Conservation (phyloP, 2,888 invertebrate genomes). For the Xanthia icteritia region DNA sequence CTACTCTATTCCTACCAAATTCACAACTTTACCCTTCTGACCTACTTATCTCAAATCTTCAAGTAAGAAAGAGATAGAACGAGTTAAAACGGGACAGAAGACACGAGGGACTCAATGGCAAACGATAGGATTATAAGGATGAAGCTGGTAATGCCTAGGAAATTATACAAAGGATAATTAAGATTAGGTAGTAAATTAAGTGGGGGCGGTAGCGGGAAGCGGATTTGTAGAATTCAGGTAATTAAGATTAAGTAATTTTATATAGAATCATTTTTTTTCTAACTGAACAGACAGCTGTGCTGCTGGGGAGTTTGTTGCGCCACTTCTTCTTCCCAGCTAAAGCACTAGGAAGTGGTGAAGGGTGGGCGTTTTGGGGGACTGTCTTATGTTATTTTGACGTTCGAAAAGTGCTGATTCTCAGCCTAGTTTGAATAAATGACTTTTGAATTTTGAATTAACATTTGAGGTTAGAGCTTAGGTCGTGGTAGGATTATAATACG, state of each 20-base stretch:
- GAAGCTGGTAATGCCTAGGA: conserved; percentile 27
- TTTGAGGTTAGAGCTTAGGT: not conserved
- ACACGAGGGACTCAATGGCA: conserved; percentile 34
- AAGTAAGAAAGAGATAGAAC: conserved; percentile 16
- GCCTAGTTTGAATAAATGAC: too few species aligned
- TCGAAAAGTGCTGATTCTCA: too few species aligned
- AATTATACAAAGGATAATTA: conserved; percentile 39
- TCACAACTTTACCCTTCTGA: conserved; percentile 20
- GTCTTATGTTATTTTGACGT: too few species aligned
- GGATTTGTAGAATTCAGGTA: not conserved
- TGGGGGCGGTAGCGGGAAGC: not conserved
- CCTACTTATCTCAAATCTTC: conserved; percentile 22
- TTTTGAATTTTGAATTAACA: not conserved
- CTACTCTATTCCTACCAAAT: not conserved
- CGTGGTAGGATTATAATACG: too few species aligned
- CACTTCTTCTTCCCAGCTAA: too few species aligned
- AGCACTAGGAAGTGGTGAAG: too few species aligned
- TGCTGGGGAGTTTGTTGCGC: too few species aligned
- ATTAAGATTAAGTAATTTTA: too few species aligned
- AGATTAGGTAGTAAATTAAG: not conserved
- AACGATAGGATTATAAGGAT: conserved; percentile 50
- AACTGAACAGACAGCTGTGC: too few species aligned
- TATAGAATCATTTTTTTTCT: too few species aligned
- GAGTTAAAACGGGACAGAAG: conserved; percentile 5
- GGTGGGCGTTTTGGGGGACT: too few species aligned